A percentile compares a stretch with the other conserved stretches of the same genome.
Conservation (phyloP, 1,140 invertebrate genomes). For the Drosophila nigromelanica region DNA sequence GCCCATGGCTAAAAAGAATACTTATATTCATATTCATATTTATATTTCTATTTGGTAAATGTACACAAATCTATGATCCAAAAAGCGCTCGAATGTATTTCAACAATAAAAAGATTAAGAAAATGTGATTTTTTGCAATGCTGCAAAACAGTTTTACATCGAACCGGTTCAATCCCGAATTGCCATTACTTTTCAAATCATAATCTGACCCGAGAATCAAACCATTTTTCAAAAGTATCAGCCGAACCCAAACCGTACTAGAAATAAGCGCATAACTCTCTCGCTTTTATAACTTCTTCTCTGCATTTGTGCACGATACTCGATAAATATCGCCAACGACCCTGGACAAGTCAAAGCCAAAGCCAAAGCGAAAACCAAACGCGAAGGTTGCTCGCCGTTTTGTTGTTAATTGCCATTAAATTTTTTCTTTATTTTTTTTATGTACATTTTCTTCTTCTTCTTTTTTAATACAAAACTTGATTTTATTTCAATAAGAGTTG, state of each 20-base stretch:
- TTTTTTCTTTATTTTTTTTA: conserved; percentile 9
- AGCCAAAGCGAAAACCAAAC: conserved; percentile 42
- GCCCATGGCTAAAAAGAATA: conserved; percentile 32
- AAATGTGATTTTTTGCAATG: not conserved
- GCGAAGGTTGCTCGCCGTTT: conserved; percentile 39
- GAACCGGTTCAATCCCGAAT: too few relatives aligned
- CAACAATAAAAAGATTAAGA: not conserved
- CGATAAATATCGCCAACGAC: conserved; percentile 30
- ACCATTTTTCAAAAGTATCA: too few relatives aligned
- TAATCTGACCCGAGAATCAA: too few relatives aligned
- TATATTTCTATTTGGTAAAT: not conserved
- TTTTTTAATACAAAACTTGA: conserved; percentile 22
- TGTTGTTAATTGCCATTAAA: conserved; percentile 55
- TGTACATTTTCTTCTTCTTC: not conserved
- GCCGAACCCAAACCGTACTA: too few relatives aligned
- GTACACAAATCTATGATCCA: not conserved
- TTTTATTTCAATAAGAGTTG: not conserved
- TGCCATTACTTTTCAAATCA: too few relatives aligned
- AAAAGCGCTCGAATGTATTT: conserved; percentile 7
- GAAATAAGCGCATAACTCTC: too few relatives aligned
- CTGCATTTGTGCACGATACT: not conserved
- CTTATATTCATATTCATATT: conserved; percentile 16
- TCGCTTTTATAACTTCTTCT: not conserved
- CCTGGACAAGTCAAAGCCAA: conserved; percentile 49
- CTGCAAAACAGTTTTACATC: not conserved